These are phyloP conservation scores for Muscicapa striata DNA, from an alignment of 2,797 vertebrate species.

Conservation along the genomic window DNA sequence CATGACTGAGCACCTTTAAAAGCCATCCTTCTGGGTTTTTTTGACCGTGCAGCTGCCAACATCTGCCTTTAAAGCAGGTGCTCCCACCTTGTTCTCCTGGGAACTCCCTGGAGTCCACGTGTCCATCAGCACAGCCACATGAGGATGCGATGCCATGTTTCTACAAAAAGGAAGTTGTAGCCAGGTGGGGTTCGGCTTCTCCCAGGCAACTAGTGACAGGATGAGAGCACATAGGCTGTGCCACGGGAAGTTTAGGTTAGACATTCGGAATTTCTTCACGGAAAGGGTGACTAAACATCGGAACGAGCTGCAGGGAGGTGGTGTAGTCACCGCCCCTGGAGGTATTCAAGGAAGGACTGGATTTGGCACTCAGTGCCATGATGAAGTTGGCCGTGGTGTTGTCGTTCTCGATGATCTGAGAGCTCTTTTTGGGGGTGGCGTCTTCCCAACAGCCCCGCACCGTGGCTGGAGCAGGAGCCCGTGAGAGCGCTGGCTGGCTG, in stretches of 20 bases:
- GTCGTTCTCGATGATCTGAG: neutral
- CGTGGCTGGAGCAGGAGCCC: neutral
- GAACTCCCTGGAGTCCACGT: accelerated
- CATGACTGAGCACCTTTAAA: neutral
- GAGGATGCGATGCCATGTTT: neutral
- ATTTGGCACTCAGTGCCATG: neutral
- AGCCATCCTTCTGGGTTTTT: accelerated
- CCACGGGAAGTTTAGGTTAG: neutral
- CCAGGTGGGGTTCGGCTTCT: neutral
- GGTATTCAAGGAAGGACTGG: neutral
- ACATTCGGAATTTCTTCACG: neutral
- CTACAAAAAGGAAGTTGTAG: neutral
- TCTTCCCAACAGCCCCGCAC: neutral
- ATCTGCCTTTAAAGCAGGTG: accelerated
- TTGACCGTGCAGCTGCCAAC: neutral
- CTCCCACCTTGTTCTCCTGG: neutral
- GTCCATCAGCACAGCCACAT: neutral
- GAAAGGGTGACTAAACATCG: neutral
- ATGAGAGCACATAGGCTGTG: neutral
- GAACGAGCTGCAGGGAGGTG: neutral
- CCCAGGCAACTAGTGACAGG: too few relatives aligned
- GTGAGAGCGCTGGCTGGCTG: too few relatives aligned
- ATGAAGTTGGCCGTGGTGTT: neutral
- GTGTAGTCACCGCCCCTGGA: neutral
- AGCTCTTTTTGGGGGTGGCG: neutral